Evolutionary conservation across 2,888 invertebrate genomes (phyloP), one percentile per base, ranked within the genome.

Genomic region (Lysandra bellargus): DNA sequence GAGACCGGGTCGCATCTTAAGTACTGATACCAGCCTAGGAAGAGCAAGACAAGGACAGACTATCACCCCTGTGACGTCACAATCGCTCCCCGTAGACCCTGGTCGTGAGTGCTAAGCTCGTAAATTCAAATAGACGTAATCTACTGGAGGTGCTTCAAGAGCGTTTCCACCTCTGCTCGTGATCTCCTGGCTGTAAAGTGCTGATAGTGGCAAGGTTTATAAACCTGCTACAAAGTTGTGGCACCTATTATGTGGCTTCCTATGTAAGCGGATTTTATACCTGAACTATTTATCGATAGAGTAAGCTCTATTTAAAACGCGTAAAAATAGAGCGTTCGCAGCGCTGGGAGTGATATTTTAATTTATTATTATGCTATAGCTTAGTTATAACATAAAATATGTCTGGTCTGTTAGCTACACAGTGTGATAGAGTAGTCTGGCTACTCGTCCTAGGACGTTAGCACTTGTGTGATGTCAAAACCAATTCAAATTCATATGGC

Each of bases 41-140:
- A 57, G 53, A 14, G 12, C 4, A 57, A 17, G 61, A 61, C 23
- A 61, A 61, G 61, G 61, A 23, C 0, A 23, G 17, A 17, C 7
- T n/a, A 1, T 61, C 61, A 23, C 23, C 61, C 61, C 23, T 61
- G 61, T 23, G 61, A 61, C 61, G 61, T 61, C 61, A 61, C 61
- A 61, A n/a, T 60, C n/a, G 61, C 61, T 61, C 61, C 61, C 61
- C 23, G 61, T 49, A 49, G 49, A 57, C 17, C 2, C 23, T 23
- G 61, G 17, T 17, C 61, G 23, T 61, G 61, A 61, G 23, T 23
- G 83, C 83, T 82, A 83, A 80, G 82, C 75, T 80, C 83, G 83
- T 87, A 87, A 86, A 87, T 87, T 85, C 84, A 85, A 86, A 88
- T 87, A 87, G 87, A 85, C 87, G 87, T 85, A 83, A 84, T 81